Base-by-base conservation (phyloP, 2,797 vertebrate genomes). In the Sebastes hubbsi region DNA sequence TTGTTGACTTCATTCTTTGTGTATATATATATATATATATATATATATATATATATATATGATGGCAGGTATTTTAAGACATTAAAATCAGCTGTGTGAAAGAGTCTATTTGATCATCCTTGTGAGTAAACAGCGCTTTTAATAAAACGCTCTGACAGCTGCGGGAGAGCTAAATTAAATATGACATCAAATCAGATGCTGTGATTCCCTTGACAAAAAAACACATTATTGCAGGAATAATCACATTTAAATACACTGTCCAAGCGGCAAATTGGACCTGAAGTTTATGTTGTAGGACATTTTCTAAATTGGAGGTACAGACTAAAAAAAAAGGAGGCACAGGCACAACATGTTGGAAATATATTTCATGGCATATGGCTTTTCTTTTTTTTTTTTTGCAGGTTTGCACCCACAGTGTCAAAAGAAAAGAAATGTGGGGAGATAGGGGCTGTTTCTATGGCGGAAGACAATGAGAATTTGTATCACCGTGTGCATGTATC, bases 181-280 rank as follows among this genome's bases (percentile, higher is more conserved):
- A 62, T 30, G 79, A 88, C 90, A 88, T 85, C 77, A 89, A 87
- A 91, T 88, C 75, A 83, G 78, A 83, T 66, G 46, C 67, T 49
- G 80, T 49, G 73, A 81, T 66, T 87, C 75, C 75, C 70, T 22
- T 79, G 76, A 84, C 56, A 75, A 80, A 79, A 81, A 88, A 85
- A 75, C 6, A 46, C 66, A 83, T 90, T 77, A 86, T 68, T 82
- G 55, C 75, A 60, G 29, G 66, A 86, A 83, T 85, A 80, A 90
- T 87, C 75, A 22, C 76, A 71, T 85, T 82, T 24, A 83, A 84
- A 78, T 55, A 52, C 59, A 72, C 58, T 22, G 67, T 75, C 76
- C 32, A 66, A 32, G 66, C 3, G 1, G 56, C 16, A 79, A 82
- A 89, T 75, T 81, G 64, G 67, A 86, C 38, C n/a, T 54, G 67